phyloP scores from a whole-genome alignment of 2,113 vertebrate species.

The Lichenostomus cassidix region DNA sequence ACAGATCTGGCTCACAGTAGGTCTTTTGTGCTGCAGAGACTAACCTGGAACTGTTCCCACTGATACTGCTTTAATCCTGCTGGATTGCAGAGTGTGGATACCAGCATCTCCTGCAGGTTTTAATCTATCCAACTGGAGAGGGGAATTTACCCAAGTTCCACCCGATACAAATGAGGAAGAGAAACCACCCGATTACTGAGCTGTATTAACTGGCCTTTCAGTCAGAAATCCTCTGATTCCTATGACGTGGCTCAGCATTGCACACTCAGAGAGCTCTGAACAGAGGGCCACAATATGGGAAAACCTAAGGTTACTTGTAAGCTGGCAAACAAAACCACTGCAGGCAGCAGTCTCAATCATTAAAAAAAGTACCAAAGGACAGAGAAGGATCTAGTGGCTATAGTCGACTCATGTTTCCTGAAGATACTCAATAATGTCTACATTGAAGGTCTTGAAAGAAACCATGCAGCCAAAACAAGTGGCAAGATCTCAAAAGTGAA shows the following conservation, averaged over 20 bases:
- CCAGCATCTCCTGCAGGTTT: background rate
- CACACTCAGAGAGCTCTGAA: background rate
- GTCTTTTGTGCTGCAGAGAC: constrained; percentile 19
- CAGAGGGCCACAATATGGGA: background rate
- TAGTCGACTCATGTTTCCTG: background rate
- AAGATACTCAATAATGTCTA: background rate
- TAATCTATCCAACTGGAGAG: background rate
- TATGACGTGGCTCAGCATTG: background rate
- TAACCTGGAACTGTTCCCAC: background rate
- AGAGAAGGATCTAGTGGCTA: background rate
- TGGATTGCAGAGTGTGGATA: background rate
- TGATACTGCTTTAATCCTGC: background rate
- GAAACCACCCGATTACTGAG: accelerated
- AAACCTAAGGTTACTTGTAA: background rate
- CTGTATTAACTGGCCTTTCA: background rate
- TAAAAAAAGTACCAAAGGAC: background rate
- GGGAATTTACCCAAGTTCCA: background rate
- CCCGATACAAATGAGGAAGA: background rate
- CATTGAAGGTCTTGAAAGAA: background rate
- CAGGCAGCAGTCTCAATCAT: background rate
- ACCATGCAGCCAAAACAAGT: background rate
- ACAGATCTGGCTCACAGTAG: constrained; percentile 30
- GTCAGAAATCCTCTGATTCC: background rate
- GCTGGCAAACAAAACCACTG: background rate
- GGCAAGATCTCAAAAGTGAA: background rate